Evolutionary conservation across 2,113 vertebrate genomes (phyloP).

Genomic region (Ciconia boyciana): DNA sequence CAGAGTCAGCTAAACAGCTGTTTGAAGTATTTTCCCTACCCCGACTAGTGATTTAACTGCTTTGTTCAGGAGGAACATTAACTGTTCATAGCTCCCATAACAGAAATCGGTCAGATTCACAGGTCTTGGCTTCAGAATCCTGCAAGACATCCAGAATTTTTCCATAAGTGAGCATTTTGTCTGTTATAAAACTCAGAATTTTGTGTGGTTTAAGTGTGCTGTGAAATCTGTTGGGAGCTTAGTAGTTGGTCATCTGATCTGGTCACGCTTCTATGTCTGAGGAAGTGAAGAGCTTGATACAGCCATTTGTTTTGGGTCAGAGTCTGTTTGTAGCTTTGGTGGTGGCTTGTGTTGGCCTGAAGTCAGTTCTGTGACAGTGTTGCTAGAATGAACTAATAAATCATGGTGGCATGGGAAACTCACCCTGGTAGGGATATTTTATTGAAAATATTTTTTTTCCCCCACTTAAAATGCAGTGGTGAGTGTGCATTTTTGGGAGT

Average conservation of each 20-base stretch:
- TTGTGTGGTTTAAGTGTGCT: neutral
- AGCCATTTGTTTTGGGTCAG: neutral
- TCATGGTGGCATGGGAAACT: neutral
- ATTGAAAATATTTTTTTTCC: neutral
- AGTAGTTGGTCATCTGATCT: neutral
- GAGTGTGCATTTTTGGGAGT: neutral
- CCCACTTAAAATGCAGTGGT: neutral
- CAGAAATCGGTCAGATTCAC: neutral
- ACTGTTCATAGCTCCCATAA: neutral
- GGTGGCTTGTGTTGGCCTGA: neutral
- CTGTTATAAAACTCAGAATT: neutral
- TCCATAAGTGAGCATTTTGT: neutral
- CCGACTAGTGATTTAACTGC: neutral
- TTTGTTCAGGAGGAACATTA: neutral
- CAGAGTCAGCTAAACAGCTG: neutral
- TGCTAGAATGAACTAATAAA: neutral
- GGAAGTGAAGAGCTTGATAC: fast-evolving
- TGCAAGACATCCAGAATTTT: neutral
- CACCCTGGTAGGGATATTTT: neutral
- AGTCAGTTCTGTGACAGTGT: fast-evolving
- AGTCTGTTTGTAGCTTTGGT: neutral
- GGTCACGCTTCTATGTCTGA: no score
- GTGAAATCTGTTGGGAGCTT: neutral
- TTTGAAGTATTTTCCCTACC: neutral
- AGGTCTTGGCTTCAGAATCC: neutral